These are phyloP conservation scores for Apteryx mantelli DNA, from an alignment of 2,113 vertebrate species.

Conservation along the genomic window DNA sequence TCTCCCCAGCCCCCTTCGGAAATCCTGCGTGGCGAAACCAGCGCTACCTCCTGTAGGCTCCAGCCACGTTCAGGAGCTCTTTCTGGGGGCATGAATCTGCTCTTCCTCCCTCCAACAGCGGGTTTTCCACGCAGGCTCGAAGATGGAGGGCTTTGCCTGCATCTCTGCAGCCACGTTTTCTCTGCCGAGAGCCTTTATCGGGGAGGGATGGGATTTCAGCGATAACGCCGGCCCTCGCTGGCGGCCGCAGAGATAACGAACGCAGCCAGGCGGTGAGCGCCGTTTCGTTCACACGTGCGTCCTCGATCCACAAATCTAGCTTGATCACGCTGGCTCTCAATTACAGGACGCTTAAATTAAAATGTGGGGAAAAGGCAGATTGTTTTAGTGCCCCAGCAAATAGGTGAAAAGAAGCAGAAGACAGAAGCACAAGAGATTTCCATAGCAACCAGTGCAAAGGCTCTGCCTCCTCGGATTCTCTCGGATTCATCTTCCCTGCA, in stretches of 20 bases:
- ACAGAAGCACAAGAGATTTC: slow-evolving; percentile 23
- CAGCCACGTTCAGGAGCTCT: not conserved
- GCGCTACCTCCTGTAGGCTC: not conserved
- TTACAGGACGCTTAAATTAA: not conserved
- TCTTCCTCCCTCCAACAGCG: rapidly evolving
- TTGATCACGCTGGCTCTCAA: not conserved
- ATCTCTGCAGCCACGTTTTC: not conserved
- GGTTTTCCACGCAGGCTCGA: not conserved
- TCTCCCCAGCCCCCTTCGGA: not conserved
- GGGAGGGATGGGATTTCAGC: not conserved
- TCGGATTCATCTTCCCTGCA: not conserved
- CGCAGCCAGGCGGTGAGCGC: no score
- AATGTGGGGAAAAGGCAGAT: not conserved
- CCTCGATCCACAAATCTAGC: no score
- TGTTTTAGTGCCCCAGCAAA: not conserved
- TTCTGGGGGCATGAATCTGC: not conserved
- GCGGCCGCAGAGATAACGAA: no score
- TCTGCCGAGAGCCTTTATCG: not conserved
- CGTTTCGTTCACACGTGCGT: no score
- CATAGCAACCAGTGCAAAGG: slow-evolving; percentile 41
- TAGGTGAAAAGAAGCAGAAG: not conserved
- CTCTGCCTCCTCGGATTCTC: not conserved
- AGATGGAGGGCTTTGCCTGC: not conserved
- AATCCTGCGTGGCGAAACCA: not conserved
- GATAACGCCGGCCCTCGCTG: no score